Base-by-base conservation (phyloP, 2,888 invertebrate genomes). In the Aphidius colemani region DNA sequence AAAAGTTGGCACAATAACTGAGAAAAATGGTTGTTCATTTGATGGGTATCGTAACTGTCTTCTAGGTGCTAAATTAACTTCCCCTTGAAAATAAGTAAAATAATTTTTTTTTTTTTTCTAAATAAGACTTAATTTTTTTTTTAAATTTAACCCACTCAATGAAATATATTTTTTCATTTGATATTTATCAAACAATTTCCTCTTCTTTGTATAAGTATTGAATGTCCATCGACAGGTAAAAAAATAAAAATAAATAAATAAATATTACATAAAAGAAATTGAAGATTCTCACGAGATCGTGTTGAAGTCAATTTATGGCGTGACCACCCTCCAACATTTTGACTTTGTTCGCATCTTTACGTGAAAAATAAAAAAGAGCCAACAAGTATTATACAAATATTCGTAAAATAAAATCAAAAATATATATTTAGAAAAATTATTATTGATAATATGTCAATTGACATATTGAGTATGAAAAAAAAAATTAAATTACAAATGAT, bases 61-160 rank as follows among this genome's bases (percentile, higher is more conserved):
- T 78, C 74, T 72, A 81, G 80, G 80, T 80, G 80, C 76, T 81
- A 80, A 81, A 80, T 76, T 79, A 75, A 68, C 67, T 66, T 61
- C 57, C 11, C 46, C 46, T n/a, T 57, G 30, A 10, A 30, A 39
- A 46, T 46, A 45, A 46, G 45, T 30, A 57, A 46, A 57, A 46
- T 45, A 57, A 40, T 45, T 18, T 46, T 7, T 11, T 48, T 46
- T 39, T 6, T 18, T 39, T 30, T 9, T 56, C 30, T 45, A 57
- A 57, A 45, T 57, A 46, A 46, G 45, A 57, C 46, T 30, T 56
- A 18, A 44, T 44, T 18, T 18, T 49, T 11, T 46, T 6, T 13
- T n/a, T 6, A 40, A 46, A 13, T 11, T 30, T 39, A 10, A 51
- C 40, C 3, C 3, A 7, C 30, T 8, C 9, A 30, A 18, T 13